Percentiles rank a stretch among this genome's conserved stretches.
Evolutionary conservation across 2,888 invertebrate species (phyloP).

Genomic region (Gymnoscelis rufifasciata): DNA sequence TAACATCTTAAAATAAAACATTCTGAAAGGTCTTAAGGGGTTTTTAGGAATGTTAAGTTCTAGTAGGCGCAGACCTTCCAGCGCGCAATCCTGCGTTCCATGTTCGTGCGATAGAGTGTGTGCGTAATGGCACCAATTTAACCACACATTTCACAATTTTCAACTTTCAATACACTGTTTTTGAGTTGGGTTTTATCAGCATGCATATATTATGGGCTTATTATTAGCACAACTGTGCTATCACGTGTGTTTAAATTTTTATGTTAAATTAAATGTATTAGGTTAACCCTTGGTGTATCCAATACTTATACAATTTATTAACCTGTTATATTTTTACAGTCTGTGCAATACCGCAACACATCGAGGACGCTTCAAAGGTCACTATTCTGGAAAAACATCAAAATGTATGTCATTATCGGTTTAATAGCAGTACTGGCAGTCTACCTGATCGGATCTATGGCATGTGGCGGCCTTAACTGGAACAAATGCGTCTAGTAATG

Average conservation of each 20-base stretch:
- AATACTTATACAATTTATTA: not conserved
- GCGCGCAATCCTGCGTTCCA: too few relatives aligned
- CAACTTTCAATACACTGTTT: too few relatives aligned
- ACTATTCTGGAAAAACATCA: conserved; percentile 96
- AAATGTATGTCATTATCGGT: conserved; percentile 86
- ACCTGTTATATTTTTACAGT: conserved; percentile 71
- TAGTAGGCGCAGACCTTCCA: too few relatives aligned
- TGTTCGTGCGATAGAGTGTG: too few relatives aligned
- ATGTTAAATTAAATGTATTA: too few relatives aligned
- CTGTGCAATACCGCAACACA: conserved; percentile 90
- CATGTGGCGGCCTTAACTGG: conserved; percentile 92
- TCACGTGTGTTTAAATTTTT: too few relatives aligned
- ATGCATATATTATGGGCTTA: not conserved
- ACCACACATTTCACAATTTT: too few relatives aligned
- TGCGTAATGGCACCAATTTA: too few relatives aligned
- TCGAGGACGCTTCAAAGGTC: conserved; percentile 91
- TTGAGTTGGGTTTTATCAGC: not conserved
- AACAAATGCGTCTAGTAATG: conserved; percentile 79
- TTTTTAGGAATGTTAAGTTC: too few relatives aligned
- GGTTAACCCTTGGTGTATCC: too few relatives aligned
- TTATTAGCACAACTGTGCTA: not conserved
- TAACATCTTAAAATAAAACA: too few relatives aligned
- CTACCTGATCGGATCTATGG: conserved; percentile 91
- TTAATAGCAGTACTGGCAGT: conserved; percentile 84
- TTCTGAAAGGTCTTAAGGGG: too few relatives aligned